Percentiles rank a stretch among this genome's conserved stretches.
Evolutionary conservation across 2,113 vertebrate genomes (phyloP).

Genomic region (Leucopternis melanops): DNA sequence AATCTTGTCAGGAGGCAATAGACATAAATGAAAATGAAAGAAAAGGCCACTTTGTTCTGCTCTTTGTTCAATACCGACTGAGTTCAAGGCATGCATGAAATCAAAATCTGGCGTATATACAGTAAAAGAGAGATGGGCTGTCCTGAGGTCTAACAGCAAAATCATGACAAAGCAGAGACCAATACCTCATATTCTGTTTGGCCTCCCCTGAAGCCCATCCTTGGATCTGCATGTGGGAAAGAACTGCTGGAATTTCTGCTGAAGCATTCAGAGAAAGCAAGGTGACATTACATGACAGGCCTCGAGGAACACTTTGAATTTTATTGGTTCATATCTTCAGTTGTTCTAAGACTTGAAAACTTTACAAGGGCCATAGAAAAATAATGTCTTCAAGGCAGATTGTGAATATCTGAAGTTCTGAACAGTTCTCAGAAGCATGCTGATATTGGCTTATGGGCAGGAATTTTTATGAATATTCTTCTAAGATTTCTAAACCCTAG

Average conservation of each 20-base stretch:
- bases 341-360: not conserved
- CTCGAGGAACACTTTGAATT: not conserved
- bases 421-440: not conserved
- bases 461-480: not conserved
- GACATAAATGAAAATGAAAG: not conserved
- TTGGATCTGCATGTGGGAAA: not conserved
- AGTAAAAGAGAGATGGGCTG: not conserved
- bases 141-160: not conserved
- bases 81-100: not conserved
- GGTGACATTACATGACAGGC: not conserved
- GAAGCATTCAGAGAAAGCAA: not conserved
- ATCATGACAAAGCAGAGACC: not conserved
- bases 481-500: not conserved
- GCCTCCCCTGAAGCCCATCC: fast-evolving
- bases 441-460: not conserved
- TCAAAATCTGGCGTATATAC: not conserved
- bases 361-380: not conserved
- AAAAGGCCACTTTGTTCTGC: not conserved
- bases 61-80: not conserved
- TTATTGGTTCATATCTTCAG: not conserved
- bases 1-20: not conserved
- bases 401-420: not conserved
- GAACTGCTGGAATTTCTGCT: not conserved
- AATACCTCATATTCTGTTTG: not conserved
- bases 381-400: not conserved